A percentile compares a stretch with the other conserved stretches of the same genome.
phyloP scores from a whole-genome alignment of 2,797 vertebrate species.

The Malacoctenus gilli region DNA sequence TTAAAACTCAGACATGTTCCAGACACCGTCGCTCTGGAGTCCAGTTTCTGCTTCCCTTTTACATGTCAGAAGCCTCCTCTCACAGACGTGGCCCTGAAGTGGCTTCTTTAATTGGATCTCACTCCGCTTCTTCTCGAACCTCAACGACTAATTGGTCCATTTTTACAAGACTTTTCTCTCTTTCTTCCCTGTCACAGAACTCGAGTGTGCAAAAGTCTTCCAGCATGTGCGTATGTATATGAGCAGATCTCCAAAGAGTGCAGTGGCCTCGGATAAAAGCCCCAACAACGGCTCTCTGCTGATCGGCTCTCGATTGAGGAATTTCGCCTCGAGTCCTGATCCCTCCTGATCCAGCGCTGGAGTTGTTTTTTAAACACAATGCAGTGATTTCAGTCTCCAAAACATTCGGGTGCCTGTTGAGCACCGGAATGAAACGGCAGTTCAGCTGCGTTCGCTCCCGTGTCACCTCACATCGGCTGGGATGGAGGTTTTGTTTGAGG shows the following conservation, averaged over 20 bases:
- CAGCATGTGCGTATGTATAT: background rate
- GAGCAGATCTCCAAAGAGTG: background rate
- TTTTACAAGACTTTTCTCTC: background rate
- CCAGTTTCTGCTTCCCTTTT: background rate
- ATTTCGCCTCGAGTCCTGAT: background rate
- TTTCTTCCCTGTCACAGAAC: background rate
- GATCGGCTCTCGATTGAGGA: background rate
- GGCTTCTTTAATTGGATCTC: conserved; percentile 10
- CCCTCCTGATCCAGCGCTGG: too few species aligned
- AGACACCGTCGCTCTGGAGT: background rate
- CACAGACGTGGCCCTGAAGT: background rate
- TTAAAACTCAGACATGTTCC: background rate
- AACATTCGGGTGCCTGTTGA: background rate
- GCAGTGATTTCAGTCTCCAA: background rate
- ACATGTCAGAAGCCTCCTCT: background rate
- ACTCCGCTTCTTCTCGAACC: background rate
- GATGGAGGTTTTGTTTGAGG: conserved; percentile 1
- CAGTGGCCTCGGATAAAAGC: background rate
- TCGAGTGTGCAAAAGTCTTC: background rate
- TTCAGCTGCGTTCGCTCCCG: too few species aligned
- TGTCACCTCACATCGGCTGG: background rate
- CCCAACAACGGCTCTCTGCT: background rate
- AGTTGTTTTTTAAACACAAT: background rate
- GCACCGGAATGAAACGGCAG: background rate
- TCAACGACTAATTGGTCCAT: background rate